These are phyloP conservation scores for Bilobella aurantiaca DNA, from an alignment of 1,140 invertebrate genomes.

Conservation along the genomic window DNA sequence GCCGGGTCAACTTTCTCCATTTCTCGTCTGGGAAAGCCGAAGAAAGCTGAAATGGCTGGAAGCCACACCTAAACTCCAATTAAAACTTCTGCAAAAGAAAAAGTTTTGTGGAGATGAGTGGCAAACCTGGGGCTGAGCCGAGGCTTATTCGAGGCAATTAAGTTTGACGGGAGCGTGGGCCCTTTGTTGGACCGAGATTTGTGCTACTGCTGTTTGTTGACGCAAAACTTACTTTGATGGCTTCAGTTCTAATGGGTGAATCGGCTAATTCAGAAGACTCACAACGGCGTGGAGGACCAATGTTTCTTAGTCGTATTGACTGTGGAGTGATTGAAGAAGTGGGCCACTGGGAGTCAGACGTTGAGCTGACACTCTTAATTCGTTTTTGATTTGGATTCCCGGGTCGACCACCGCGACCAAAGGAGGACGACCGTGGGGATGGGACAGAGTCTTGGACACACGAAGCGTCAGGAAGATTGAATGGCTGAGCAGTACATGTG, in stretches of 20 bases:
- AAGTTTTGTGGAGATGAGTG: background rate
- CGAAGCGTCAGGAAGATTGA: background rate
- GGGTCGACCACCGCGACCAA: background rate
- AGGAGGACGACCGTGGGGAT: background rate
- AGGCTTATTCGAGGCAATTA: background rate
- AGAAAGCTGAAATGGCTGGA: background rate
- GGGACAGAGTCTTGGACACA: background rate
- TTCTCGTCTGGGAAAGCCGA: too few species aligned
- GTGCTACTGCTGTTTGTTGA: too few species aligned
- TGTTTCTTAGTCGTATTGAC: constrained; percentile 1
- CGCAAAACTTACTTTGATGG: constrained; percentile 26
- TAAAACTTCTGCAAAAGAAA: background rate
- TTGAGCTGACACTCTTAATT: constrained; percentile 17
- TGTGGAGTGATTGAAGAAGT: constrained; percentile 15
- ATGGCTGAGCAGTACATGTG: too few species aligned
- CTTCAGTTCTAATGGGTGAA: constrained; percentile 24
- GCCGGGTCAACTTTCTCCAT: too few species aligned
- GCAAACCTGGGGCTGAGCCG: background rate
- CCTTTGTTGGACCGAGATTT: too few species aligned
- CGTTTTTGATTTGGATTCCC: background rate
- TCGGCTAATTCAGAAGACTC: constrained; percentile 35
- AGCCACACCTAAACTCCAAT: background rate
- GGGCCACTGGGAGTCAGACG: constrained; percentile 15
- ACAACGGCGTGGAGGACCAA: constrained; percentile 25
- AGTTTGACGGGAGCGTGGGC: background rate